Evolutionary conservation across 1,140 invertebrate genomes (phyloP), one percentile per base, ranked within the genome.

Genomic region (Holcopasites calliopsidis): DNA sequence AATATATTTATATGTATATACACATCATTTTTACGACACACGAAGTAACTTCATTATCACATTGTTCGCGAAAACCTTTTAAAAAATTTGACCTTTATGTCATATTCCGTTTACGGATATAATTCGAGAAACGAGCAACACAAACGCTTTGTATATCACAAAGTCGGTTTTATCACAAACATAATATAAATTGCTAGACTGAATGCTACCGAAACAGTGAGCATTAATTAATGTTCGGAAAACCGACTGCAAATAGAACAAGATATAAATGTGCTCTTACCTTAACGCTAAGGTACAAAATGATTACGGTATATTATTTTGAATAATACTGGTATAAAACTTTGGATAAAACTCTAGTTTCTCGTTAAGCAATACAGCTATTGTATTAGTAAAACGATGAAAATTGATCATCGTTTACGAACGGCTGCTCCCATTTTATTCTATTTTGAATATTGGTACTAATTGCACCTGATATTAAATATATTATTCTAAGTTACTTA

Each of bases 321-420:
- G 47, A 60, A 62, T 76, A 76, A 76, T 72, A 76, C 68, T 76
- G 68, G 40, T 62, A 54, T 54, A 71, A 76, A 42, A 35, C 74
- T 76, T 76, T 76, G 68, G 57, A 72, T 72, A 76, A 61, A 71
- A 76, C 28, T 50, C n/a, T 71, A 49, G 28, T 66, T 55, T 13
- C 21, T 18, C 16, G 5, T 55, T 52, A 40, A 52, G 28, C 26
- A 40, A 61, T 61, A 50, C 31, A 71, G 26, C 8, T 47, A 23
- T 28, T 47, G 26, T 44, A 26, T 60, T 28, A 58, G 38, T 38
- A 44, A 11, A 10, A 64, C 13, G 28, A 64, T 50, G 31, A 28
- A 62, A 71, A 62, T 50, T 50, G 44, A 55, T 11, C 13, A 62
- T 62, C n/a, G 7, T 33, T 47, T 16, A 26, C 11, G 28, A 31